phyloP scores from a whole-genome alignment of 2,888 invertebrate genomes.

The Mayetiola destructor region DNA sequence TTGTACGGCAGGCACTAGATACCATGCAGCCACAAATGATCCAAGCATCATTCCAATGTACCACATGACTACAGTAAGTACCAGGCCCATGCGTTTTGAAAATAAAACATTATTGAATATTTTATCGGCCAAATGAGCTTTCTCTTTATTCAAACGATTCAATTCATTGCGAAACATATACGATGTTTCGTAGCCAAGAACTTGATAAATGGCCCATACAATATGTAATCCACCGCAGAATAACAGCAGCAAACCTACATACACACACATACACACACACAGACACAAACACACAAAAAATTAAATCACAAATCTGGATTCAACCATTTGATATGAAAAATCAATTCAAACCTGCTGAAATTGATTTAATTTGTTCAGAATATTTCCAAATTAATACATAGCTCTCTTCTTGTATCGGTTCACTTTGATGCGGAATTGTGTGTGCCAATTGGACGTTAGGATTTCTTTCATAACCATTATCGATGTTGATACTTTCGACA shows the following conservation, averaged over 20 bases:
- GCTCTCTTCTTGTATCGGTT: not conserved
- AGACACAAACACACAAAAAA: not conserved
- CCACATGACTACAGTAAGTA: not conserved
- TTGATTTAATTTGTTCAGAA: not conserved
- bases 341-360: not conserved
- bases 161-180: not conserved
- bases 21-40: not conserved
- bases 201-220: not conserved
- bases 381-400: not conserved
- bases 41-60: not conserved
- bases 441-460: too few species aligned
- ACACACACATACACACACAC: not conserved
- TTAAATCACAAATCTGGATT: not conserved
- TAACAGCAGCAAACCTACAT: not conserved
- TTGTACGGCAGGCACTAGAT: not conserved
- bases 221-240: not conserved
- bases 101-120: not conserved
- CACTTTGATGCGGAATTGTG: not conserved
- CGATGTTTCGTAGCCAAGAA: not conserved
- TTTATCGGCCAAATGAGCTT: not conserved
- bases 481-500: conserved; percentile 5
- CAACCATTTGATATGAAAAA: not conserved
- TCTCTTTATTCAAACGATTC: not conserved
- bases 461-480: not conserved
- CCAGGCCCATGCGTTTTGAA: not conserved